Evolutionary conservation across 2,888 invertebrate genomes (phyloP).

Genomic region (Bugula neritina): DNA sequence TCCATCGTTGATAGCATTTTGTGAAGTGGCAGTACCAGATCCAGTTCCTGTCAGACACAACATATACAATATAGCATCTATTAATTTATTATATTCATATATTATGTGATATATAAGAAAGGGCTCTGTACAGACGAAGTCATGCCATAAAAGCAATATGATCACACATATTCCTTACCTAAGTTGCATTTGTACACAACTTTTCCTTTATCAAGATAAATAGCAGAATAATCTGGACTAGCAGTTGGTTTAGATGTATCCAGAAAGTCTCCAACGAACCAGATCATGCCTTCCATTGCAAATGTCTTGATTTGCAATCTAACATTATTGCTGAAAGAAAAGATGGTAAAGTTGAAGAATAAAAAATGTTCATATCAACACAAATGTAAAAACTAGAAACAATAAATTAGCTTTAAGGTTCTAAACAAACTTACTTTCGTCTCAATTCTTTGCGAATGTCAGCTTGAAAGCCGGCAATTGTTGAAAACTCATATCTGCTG

Average conservation of each 20-base stretch:
- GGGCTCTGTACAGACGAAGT: too few species aligned
- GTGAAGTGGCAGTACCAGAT: conserved; percentile 63
- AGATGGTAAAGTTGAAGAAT: not conserved
- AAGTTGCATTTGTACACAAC: conserved; percentile 80
- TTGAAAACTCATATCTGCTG: conserved; percentile 65
- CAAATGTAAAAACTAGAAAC: too few species aligned
- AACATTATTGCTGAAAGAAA: not conserved
- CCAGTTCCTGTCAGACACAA: conserved; percentile 57
- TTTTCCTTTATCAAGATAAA: conserved; percentile 70
- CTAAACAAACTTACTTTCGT: not conserved
- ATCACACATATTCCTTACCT: conserved; percentile 65
- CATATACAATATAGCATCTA: too few species aligned
- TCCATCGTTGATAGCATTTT: conserved; percentile 65
- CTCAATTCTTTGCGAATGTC: conserved; percentile 14
- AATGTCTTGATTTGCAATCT: not conserved
- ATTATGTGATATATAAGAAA: too few species aligned
- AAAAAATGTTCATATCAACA: too few species aligned
- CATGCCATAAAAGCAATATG: too few species aligned
- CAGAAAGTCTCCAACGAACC: conserved; percentile 11
- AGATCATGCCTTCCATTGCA: conserved; percentile 19
- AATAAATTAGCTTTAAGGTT: too few species aligned
- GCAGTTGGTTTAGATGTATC: not conserved
- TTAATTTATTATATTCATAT: too few species aligned
- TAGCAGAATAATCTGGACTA: conserved; percentile 73
- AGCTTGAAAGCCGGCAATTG: conserved; percentile 56